phyloP scores from a whole-genome alignment of 2,113 vertebrate genomes.

The Aptenodytes patagonicus region DNA sequence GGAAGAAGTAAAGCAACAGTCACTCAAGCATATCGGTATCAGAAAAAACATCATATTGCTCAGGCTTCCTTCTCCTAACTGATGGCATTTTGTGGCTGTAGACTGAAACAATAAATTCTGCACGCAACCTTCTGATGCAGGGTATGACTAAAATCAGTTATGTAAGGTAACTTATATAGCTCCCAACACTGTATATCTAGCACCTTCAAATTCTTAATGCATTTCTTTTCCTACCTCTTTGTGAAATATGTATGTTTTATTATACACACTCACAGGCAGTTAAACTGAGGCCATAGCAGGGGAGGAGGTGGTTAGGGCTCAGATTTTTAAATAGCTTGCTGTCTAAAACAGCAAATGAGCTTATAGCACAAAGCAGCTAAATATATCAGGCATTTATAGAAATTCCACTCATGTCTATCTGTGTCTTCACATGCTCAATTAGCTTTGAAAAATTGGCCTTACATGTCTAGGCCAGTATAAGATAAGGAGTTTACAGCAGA shows the following conservation, averaged over 20 bases:
- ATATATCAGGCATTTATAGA: not conserved
- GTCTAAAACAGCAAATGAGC: not conserved
- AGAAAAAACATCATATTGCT: not conserved
- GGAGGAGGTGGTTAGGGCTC: not conserved
- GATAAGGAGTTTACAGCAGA: not conserved
- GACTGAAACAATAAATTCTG: not conserved
- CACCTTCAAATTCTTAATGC: not conserved
- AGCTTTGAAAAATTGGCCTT: not conserved
- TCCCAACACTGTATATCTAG: not conserved
- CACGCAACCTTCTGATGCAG: not conserved
- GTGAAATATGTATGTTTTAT: not conserved
- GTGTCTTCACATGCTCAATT: not conserved
- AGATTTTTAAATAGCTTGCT: not conserved
- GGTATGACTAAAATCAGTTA: not conserved
- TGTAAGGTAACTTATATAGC: not conserved
- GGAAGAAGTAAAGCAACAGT: not conserved
- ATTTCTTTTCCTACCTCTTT: not conserved
- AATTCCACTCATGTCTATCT: not conserved
- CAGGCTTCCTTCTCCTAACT: not conserved
- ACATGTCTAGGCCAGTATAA: not conserved
- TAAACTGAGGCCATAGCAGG: not conserved
- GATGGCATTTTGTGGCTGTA: not conserved
- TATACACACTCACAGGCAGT: not conserved
- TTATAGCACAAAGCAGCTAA: not conserved
- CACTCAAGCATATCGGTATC: not conserved